Conservation (phyloP, 1,140 invertebrate genomes). For the Spodoptera frugiperda region DNA sequence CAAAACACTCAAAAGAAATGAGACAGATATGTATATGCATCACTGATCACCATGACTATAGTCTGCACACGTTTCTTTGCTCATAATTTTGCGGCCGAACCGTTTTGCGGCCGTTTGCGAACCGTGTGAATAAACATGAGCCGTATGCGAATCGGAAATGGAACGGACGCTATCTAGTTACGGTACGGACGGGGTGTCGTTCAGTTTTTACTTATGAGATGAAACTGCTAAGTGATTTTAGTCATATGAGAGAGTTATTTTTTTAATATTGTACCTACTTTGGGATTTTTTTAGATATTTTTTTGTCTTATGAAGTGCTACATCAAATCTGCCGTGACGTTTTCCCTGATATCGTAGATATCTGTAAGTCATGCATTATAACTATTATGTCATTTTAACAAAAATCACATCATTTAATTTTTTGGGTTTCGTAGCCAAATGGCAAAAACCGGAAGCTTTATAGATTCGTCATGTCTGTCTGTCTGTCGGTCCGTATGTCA, state of each 20-base stretch:
- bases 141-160: constrained; percentile 32
- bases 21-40: background rate
- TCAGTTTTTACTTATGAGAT: constrained; percentile 24
- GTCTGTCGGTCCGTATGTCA: too few species aligned
- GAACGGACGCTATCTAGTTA: constrained; percentile 27
- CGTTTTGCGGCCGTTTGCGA: constrained; percentile 16
- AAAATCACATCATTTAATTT: too few species aligned
- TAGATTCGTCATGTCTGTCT: too few species aligned
- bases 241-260: background rate
- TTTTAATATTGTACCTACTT: background rate
- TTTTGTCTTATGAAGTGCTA: too few species aligned
- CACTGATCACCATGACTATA: constrained; percentile 3
- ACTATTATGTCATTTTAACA: too few species aligned
- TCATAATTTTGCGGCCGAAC: constrained; percentile 29
- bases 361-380: too few species aligned
- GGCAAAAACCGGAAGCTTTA: too few species aligned
- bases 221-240: background rate
- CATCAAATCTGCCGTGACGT: too few species aligned
- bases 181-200: background rate
- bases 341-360: too few species aligned
- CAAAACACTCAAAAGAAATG: background rate
- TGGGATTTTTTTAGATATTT: too few species aligned
- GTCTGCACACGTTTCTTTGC: constrained; percentile 13
- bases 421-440: too few species aligned
- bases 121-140: constrained; percentile 30